Evolutionary conservation across 2,113 vertebrate species (phyloP), one percentile per base, ranked within the genome.

Genomic region (Colistium nudipinnis): DNA sequence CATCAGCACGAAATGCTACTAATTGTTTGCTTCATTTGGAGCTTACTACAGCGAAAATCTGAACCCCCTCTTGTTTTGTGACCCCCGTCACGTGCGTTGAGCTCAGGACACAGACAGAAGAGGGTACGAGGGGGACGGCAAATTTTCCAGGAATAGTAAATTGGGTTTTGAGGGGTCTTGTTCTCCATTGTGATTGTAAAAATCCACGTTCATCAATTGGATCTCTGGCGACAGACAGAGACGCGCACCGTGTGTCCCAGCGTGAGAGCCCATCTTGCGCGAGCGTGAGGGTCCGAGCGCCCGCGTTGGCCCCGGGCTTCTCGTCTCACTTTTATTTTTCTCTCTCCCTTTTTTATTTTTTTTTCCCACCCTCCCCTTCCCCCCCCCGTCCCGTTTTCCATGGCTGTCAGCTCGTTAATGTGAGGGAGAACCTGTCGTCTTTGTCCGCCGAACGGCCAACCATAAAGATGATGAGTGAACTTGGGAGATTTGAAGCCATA

Each of bases 341-440:
- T 80, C 71, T 55, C 39, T 39, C 43, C 13, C 48, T 33, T 47
- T 62, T 39, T 53, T 52, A 56, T 19, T 72, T 57, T 67, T 62
- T 57, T 57, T 71, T 70, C 74, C 67, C 60, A 51, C 59, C 45
- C 48, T 66, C 51, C 73, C 67, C 62, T 75, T 66, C 59, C 80
- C 78, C 66, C 56, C 68, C 22, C 69, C 62, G 43, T 68, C 76
- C 54, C n/a, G n/a, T n/a, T 67, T 55, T 45, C 57, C 55, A 31
- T 73, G 41, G 74, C 83, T 71, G 80, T 83, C 82, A 74, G 85
- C 88, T 90, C 69, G 45, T 89, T 86, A 87, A 84, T 77, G 77
- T 87, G 87, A 90, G 76, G 78, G 86, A 90, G 70, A 86, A 85
- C 81, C 89, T 86, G 83, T 86, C 89, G 84, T 81, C 75, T 88